A percentile compares a stretch with the other conserved stretches of the same genome.
phyloP scores from a whole-genome alignment of 2,113 vertebrate species.

The Gopherus evgoodei region DNA sequence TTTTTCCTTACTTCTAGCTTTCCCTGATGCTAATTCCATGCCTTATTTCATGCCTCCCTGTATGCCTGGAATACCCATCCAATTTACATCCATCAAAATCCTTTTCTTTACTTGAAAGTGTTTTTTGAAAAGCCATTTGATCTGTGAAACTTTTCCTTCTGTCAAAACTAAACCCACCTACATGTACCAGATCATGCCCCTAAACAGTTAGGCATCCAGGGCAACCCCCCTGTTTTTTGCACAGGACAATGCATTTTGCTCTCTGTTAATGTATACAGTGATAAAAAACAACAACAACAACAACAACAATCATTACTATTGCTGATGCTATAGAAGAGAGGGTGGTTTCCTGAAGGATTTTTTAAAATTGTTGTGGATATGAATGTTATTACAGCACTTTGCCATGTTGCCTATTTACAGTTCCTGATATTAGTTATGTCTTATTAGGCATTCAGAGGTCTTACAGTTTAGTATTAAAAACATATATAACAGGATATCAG shows the following conservation, averaged over 20 bases:
- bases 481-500: not conserved
- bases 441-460: not conserved
- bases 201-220: not conserved
- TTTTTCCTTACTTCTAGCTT: not conserved
- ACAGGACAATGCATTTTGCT: not conserved
- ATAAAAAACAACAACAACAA: not conserved
- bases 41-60: not conserved
- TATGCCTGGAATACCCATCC: not conserved
- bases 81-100: not conserved
- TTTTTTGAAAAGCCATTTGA: not conserved
- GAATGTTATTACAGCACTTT: not conserved
- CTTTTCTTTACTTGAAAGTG: not conserved
- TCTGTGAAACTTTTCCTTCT: not conserved
- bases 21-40: not conserved
- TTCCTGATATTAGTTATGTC: not conserved
- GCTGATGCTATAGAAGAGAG: not conserved
- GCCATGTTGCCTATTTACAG: not conserved
- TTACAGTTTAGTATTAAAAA: not conserved
- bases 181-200: not conserved
- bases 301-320: not conserved
- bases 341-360: not conserved
- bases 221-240: not conserved
- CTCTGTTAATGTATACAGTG: not conserved
- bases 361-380: not conserved
- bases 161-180: not conserved